Evolutionary conservation across 2,113 vertebrate genomes (phyloP).

Genomic region (Micromys minutus): DNA sequence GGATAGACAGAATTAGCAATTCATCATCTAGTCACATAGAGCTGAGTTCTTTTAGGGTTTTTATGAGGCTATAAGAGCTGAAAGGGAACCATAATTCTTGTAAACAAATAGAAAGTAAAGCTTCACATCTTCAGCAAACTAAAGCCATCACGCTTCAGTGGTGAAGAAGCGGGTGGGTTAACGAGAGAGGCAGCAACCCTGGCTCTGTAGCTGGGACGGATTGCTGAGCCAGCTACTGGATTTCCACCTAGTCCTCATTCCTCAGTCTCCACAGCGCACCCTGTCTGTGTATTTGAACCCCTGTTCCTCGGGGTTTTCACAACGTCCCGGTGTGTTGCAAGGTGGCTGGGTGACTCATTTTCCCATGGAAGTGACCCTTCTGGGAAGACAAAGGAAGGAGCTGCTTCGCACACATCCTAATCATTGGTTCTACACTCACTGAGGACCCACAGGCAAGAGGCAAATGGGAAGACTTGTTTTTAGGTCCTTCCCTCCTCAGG

Average conservation of each 20-base stretch:
- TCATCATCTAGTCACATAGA: background rate
- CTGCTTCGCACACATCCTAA: background rate
- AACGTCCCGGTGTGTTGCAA: background rate
- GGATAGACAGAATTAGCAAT: background rate
- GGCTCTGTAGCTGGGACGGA: background rate
- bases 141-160: background rate
- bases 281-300: background rate
- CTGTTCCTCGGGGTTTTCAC: background rate
- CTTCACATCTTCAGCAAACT: slow-evolving; percentile 40
- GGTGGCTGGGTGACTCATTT: background rate
- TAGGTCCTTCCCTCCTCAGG: accelerated
- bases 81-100: slow-evolving; percentile 3
- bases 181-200: background rate
- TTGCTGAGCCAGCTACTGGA: background rate
- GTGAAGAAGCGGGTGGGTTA: slow-evolving; percentile 27
- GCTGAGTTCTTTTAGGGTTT: slow-evolving; percentile 5
- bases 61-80: background rate
- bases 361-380: background rate
- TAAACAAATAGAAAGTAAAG: slow-evolving; percentile 20
- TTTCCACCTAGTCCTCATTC: background rate
- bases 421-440: background rate
- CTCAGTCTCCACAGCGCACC: background rate
- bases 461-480: background rate
- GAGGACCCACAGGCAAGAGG: background rate
- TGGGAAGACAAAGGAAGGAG: background rate